These are phyloP conservation scores for Chaetogeoica ovagalla DNA, from an alignment of 2,888 invertebrate genomes.

Conservation along the genomic window DNA sequence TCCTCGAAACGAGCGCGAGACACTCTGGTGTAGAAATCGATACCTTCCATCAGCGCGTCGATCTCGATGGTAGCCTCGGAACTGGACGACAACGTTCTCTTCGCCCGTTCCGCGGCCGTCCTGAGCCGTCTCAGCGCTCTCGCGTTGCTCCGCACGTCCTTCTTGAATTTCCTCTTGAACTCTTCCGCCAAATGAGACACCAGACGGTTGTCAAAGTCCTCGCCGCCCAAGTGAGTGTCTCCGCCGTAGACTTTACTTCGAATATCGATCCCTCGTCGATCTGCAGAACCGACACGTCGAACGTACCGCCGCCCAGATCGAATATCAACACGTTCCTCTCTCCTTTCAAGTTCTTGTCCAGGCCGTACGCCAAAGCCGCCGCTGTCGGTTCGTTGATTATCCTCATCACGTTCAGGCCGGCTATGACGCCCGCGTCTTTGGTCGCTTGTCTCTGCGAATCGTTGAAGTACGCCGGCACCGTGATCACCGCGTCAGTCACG, in stretches of 20 bases:
- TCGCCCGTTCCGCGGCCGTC: slow-evolving; percentile 64
- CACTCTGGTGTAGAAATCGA: slow-evolving; percentile 69
- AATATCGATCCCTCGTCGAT: slow-evolving; percentile 85
- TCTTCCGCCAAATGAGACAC: slow-evolving; percentile 66
- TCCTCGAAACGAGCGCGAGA: slow-evolving; percentile 78
- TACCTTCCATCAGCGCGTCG: slow-evolving; percentile 62
- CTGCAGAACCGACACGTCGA: slow-evolving; percentile 87
- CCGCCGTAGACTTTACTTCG: slow-evolving; percentile 82
- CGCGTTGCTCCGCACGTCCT: slow-evolving; percentile 62
- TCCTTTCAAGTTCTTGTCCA: slow-evolving; percentile 61
- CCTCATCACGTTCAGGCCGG: slow-evolving; percentile 83
- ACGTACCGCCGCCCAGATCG: slow-evolving; percentile 85
- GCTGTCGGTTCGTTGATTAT: slow-evolving; percentile 92
- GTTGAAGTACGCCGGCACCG: slow-evolving; percentile 79
- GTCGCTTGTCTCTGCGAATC: slow-evolving; percentile 71
- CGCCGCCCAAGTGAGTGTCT: slow-evolving; percentile 81
- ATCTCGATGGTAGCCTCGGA: slow-evolving; percentile 64
- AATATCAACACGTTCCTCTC: slow-evolving; percentile 82
- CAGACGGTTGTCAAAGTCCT: slow-evolving; percentile 66
- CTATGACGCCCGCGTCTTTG: slow-evolving; percentile 84
- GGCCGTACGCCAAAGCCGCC: slow-evolving; percentile 83
- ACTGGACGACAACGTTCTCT: slow-evolving; percentile 63
- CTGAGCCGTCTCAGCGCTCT: slow-evolving; percentile 62
- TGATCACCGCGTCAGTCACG: slow-evolving; percentile 74
- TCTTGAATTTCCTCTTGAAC: slow-evolving; percentile 63